Evolutionary conservation across 2,113 vertebrate genomes (phyloP), one percentile per base, ranked within the genome.

Genomic region (Xyliphius kryptos): DNA sequence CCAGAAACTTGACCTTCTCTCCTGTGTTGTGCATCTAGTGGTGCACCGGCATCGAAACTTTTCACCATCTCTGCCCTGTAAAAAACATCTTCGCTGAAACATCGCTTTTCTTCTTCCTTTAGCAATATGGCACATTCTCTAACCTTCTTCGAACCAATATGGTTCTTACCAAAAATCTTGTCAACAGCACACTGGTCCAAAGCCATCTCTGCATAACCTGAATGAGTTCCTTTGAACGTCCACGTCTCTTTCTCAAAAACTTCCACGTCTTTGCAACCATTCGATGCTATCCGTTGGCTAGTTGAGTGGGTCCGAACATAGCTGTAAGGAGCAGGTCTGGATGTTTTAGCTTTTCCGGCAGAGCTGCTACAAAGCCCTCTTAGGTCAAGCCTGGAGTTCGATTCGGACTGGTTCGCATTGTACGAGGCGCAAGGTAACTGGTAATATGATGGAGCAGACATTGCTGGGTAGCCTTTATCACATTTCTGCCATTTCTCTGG

Each of bases 21-120:
- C 77, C 83, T 86, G 76, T 85, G 82, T 78, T 85, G 78, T 70
- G 71, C 21, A 36, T 86, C 83, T 63, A 85, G 76, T 7, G 85
- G 74, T 20, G 83, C 80, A 3, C 82, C 82, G 17, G 83, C 73
- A 59, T 85, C 87, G 55, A 85, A 89, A 21, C 85, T 83, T 60
- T 85, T 76, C 0, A 82, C 82, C 64, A 88, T 87, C 80, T 89
- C 86, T 40, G 86, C 81, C 50, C 85, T 83, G 74, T 83, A 85
- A 77, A 85, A 86, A 81, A 88, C 82, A 64, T 84, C 86, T 56
- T 87, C 86, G 2, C 78, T 79, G 48, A 87, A 87, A 74, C 85
- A 85, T 38, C 83, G 86, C 68, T 84, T 87, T 56, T 87, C 86
- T 77, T 89, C 86, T 68, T 88, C 87, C 79, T 89, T 89, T 79